A percentile compares a stretch with the other conserved stretches of the same genome.
These are phyloP conservation scores for Megalopta genalis DNA, from an alignment of 1,140 invertebrate genomes.

Conservation along the genomic window DNA sequence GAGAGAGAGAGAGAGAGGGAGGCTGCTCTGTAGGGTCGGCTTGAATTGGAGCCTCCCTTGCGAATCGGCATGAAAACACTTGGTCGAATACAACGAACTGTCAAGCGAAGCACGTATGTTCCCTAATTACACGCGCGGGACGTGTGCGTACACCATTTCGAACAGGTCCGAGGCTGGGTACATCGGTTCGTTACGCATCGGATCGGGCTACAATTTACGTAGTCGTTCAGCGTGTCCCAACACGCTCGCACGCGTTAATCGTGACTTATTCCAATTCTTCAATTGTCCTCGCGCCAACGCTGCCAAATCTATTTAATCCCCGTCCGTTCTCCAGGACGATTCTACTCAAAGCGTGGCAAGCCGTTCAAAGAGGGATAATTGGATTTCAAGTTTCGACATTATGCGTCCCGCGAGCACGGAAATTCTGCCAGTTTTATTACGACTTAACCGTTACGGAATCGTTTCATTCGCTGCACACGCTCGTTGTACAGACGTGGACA, in stretches of 20 bases:
- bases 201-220: constrained; percentile 48
- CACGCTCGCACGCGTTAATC: constrained; percentile 30
- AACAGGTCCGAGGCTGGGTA: constrained; percentile 18
- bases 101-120: constrained; percentile 44
- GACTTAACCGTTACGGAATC: background rate
- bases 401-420: background rate
- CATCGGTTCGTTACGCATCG: constrained; percentile 35
- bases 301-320: constrained; percentile 15
- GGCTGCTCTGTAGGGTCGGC: constrained; percentile 16
- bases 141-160: constrained; percentile 47
- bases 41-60: constrained; percentile 38
- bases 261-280: constrained; percentile 42
- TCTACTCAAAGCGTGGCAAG: background rate
- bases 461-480: no score
- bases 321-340: background rate
- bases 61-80: constrained; percentile 35
- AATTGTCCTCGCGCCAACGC: constrained; percentile 24
- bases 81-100: constrained; percentile 40
- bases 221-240: background rate
- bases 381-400: background rate
- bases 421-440: background rate
- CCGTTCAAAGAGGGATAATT: background rate
- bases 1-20: no score
- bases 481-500: no score
- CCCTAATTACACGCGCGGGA: constrained; percentile 46